Evolutionary conservation across 2,888 invertebrate genomes (phyloP), one percentile per base, ranked within the genome.

Genomic region (Trilocha varians): DNA sequence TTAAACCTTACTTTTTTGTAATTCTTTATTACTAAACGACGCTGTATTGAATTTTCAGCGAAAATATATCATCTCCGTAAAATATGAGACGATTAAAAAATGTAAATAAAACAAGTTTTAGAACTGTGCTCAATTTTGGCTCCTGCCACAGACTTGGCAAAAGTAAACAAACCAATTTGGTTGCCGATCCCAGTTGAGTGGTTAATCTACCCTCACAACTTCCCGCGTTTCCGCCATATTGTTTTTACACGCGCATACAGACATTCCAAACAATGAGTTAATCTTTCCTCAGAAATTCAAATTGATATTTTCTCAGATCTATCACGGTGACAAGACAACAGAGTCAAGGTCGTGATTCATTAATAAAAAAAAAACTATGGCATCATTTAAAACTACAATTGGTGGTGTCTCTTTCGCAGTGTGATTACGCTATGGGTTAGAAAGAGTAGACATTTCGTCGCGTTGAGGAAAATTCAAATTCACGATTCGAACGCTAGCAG

Each of bases 371-470:
- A 34, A 13, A 38, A 13, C n/a, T 13, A 38, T 48, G 45, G 45
- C 48, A 42, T 43, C 44, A 48, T 34, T 14, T 32, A 25, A 16
- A 35, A 42, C 32, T 11, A 25, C 17, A 33, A 18, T 18, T 4
- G 3, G 13, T 36, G 9, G 14, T 11, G 18, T 32, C 33, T 38
- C 25, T 14, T 41, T 41, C 13, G 3, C 18, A 6, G 6, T 5
- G 18, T 15, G 11, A n/a, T 13, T 8, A n/a, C 16, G n/a, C 1
- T 6, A 9, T 18, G 13, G n/a, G 38, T 32, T 38, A 11, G 41
- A 47, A 34, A 42, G 44, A 41, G 45, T 44, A 36, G n/a, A 32
- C 14, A 32, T 42, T 38, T 34, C 42, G 34, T 38, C 34, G 32
- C 34, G 13, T 1, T 25, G 25, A 25, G 25, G 25, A 25, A 25